These are phyloP conservation scores for Drosophila burlai DNA, from an alignment of 1,140 invertebrate species.

Conservation along the genomic window DNA sequence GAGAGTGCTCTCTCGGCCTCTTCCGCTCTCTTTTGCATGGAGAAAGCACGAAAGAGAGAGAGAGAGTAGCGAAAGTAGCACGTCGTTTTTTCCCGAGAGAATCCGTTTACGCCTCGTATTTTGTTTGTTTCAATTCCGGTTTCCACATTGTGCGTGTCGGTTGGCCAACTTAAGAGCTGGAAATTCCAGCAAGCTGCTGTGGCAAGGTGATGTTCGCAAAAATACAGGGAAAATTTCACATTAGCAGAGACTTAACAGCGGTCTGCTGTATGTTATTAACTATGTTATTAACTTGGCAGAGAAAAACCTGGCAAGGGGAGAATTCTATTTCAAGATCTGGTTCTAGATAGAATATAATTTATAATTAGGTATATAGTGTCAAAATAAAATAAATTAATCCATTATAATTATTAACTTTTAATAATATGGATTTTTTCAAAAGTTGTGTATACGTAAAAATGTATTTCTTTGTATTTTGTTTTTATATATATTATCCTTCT, in stretches of 20 bases:
- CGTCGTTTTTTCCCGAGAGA: conserved; percentile 4
- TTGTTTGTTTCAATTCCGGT: conserved; percentile 62
- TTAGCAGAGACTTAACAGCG: neutral
- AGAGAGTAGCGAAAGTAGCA: neutral
- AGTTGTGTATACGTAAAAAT: too few relatives aligned
- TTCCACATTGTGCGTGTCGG: neutral
- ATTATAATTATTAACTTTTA: too few relatives aligned
- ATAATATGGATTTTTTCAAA: too few relatives aligned
- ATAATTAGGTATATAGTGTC: too few relatives aligned
- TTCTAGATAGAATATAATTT: too few relatives aligned
- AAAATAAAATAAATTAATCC: too few relatives aligned
- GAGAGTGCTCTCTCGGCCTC: neutral
- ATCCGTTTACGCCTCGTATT: conserved; percentile 1
- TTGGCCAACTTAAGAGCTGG: neutral
- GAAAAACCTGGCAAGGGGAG: too few relatives aligned
- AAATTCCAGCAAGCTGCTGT: neutral
- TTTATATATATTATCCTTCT: neutral
- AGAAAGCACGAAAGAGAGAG: conserved; percentile 1
- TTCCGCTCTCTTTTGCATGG: neutral
- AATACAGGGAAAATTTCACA: conserved; percentile 58
- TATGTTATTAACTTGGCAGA: too few relatives aligned
- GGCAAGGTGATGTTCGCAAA: neutral
- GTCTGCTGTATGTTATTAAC: neutral
- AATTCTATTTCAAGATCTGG: too few relatives aligned
- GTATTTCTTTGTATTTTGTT: too few relatives aligned